Evolutionary conservation across 2,888 invertebrate species (phyloP).

Genomic region (Eudasyphora cyanicolor): DNA sequence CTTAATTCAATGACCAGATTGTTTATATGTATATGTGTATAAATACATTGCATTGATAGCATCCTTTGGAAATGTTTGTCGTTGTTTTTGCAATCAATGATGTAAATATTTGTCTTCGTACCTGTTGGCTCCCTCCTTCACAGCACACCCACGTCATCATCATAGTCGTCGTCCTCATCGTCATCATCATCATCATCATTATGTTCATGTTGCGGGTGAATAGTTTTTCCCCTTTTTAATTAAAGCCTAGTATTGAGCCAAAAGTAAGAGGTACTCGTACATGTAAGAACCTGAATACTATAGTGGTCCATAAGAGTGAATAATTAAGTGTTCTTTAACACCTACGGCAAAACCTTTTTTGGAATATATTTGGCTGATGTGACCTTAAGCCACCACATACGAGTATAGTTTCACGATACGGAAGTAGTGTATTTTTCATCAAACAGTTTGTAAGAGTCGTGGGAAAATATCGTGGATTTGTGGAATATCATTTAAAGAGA

Average conservation of each 20-base stretch:
- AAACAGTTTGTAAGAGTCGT: not conserved
- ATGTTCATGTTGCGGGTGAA: not conserved
- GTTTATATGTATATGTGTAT: not conserved
- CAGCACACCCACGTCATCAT: not conserved
- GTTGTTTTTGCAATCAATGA: slow-evolving; percentile 27
- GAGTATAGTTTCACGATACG: not conserved
- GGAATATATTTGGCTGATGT: not conserved
- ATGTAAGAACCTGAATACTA: not conserved
- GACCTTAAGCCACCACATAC: not conserved
- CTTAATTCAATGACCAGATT: not conserved
- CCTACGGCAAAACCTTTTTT: not conserved
- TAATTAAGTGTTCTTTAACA: slow-evolving; percentile 26
- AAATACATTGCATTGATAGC: slow-evolving; percentile 22
- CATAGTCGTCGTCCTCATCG: not conserved
- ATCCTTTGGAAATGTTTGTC: not conserved
- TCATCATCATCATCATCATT: not conserved
- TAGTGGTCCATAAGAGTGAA: not conserved
- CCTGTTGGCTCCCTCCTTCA: not conserved
- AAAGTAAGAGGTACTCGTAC: not conserved
- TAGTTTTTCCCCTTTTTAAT: not conserved
- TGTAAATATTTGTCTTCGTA: slow-evolving; percentile 8
- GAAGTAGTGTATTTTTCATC: not conserved
- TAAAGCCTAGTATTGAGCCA: not conserved
- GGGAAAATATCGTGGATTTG: too few relatives aligned
- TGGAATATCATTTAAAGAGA: too few relatives aligned